Evolutionary conservation across 2,888 invertebrate species (phyloP), one percentile per base, ranked within the genome.

Genomic region (Drosophila testacea): DNA sequence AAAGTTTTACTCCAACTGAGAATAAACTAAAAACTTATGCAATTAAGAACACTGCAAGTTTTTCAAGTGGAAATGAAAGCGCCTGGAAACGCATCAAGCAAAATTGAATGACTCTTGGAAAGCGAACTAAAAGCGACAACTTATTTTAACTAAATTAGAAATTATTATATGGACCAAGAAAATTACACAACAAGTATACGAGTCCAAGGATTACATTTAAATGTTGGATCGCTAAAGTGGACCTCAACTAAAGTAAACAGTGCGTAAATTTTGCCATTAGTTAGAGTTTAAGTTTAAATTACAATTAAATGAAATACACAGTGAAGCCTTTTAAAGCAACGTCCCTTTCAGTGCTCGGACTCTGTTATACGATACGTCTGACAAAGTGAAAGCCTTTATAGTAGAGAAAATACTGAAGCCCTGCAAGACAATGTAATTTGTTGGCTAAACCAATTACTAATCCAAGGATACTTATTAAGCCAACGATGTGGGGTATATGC

Each of bases 381-480:
- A 41, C 50, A 52, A 57, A 66, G 41, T 75, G 38, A 64, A 44
- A 69, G 51, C 61, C 61, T 71, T 71, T 73, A 36, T 38, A 41
- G 10, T 16, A 46, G 46, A 38, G 22, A 22, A 22, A 22, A 22
- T 22, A 22, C 22, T 22, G 22, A 22, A 22, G 22, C 83, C 83
- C 81, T 72, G 65, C 65, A 50, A 70, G 64, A 22, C 73, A 74
- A 72, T 73, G 84, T 81, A 89, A 89, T 89, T 73, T 87, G 84
- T 84, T 84, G 87, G 89, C 79, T 84, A 83, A 89, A 89, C 84
- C 74, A 84, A 89, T 89, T 89, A 84, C 84, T 87, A 89, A 84
- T 89, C 84, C 79, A 81, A 78, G 72, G 73, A 69, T 65, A 48
- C 76, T 67, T 42, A 52, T 50, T 56, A 48, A 51, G 28, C 56